A percentile compares a stretch with the other conserved stretches of the same genome.
These are phyloP conservation scores for Oplegnathus fasciatus DNA, from an alignment of 2,113 vertebrate species.

Conservation along the genomic window DNA sequence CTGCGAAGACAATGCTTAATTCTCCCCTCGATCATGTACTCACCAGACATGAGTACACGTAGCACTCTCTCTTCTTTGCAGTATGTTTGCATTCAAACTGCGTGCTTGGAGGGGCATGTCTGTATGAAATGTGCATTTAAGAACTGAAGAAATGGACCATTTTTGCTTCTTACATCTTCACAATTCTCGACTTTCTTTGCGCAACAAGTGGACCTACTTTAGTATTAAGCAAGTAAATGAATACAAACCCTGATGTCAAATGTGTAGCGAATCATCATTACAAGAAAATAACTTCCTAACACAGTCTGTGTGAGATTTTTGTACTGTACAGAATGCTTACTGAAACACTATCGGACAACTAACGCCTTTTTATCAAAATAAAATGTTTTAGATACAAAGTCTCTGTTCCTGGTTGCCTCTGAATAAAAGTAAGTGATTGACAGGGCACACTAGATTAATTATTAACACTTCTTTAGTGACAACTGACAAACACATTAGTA, in stretches of 20 bases:
- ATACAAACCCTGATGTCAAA: neutral
- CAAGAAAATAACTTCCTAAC: neutral
- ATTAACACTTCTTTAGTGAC: neutral
- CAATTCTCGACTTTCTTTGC: too few species aligned
- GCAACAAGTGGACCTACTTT: neutral
- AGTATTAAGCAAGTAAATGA: neutral
- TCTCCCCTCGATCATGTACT: neutral
- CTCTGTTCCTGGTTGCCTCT: neutral
- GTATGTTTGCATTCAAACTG: too few species aligned
- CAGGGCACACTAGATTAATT: neutral
- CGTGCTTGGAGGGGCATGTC: neutral
- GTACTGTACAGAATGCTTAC: neutral
- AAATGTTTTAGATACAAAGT: conserved; percentile 10
- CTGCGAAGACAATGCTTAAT: neutral
- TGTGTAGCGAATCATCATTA: neutral
- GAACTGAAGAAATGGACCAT: neutral
- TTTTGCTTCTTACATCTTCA: neutral
- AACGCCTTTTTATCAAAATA: conserved; percentile 18
- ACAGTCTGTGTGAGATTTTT: neutral
- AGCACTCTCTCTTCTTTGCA: neutral
- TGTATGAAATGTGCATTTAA: neutral
- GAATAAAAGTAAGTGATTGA: neutral
- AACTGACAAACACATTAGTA: neutral
- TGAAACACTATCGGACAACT: neutral
- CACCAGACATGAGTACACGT: neutral